phyloP scores from a whole-genome alignment of 2,888 invertebrate genomes.

The Cephus pygmeus region DNA sequence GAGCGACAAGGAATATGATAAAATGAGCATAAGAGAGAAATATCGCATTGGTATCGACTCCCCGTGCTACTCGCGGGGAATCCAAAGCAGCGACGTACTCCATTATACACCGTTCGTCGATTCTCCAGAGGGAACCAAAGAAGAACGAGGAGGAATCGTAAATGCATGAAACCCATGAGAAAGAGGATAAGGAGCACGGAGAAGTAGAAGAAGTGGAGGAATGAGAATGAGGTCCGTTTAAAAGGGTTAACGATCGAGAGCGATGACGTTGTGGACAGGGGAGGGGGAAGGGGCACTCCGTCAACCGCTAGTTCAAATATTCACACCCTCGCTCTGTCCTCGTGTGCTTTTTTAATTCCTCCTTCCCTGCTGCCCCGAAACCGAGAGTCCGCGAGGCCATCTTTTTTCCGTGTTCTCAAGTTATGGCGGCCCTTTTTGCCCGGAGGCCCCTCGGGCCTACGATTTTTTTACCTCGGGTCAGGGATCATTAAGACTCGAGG shows the following conservation, averaged over 20 bases:
- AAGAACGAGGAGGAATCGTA: too few species aligned
- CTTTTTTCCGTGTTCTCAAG: constrained; percentile 27
- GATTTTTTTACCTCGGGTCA: constrained; percentile 30
- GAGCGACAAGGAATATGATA: background rate
- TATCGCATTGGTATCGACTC: too few species aligned
- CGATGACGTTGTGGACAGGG: background rate
- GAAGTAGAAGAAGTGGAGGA: background rate
- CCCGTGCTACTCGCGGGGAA: too few species aligned
- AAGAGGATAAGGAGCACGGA: background rate
- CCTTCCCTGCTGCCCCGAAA: constrained; percentile 5
- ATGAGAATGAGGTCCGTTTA: too few species aligned
- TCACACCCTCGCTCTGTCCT: constrained; percentile 12
- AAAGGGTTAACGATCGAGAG: constrained; percentile 2
- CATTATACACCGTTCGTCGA: too few species aligned
- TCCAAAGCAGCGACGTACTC: too few species aligned
- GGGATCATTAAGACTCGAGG: constrained; percentile 39
- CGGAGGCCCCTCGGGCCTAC: constrained; percentile 22
- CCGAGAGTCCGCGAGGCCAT: constrained; percentile 17
- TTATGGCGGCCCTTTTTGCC: constrained; percentile 40
- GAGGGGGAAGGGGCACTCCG: background rate
- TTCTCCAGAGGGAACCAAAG: too few species aligned
- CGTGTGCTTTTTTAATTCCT: constrained; percentile 17
- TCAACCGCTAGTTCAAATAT: constrained; percentile 21
- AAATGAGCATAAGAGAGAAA: background rate
- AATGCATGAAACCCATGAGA: too few species aligned